Evolutionary conservation across 2,888 invertebrate species (phyloP).

Genomic region (Spilarctia lutea): DNA sequence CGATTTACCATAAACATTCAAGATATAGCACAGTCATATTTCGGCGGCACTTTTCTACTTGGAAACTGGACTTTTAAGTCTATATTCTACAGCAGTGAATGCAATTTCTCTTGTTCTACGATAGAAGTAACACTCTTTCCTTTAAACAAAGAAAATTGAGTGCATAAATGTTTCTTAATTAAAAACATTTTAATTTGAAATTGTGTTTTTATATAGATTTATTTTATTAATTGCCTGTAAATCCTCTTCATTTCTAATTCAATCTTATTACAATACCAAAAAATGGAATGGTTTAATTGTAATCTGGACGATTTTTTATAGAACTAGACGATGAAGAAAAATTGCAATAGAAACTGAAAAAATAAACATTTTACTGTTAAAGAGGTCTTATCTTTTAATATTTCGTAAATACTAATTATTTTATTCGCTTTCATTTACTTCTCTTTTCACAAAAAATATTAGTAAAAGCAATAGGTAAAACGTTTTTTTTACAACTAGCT

Average conservation of each 20-base stretch:
- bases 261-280: not conserved
- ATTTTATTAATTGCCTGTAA: not conserved
- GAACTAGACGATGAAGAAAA: not conserved
- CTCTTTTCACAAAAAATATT: too few relatives aligned
- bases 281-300: not conserved
- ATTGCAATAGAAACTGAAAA: not conserved
- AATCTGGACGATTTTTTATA: not conserved
- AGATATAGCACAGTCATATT: slow-evolving; percentile 42
- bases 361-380: not conserved
- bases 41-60: slow-evolving; percentile 47
- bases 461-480: too few relatives aligned
- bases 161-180: not conserved
- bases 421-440: too few relatives aligned
- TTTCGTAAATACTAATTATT: not conserved
- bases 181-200: not conserved
- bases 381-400: not conserved
- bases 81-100: slow-evolving; percentile 46
- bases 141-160: not conserved
- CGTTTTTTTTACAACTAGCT: too few relatives aligned
- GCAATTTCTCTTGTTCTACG: slow-evolving; percentile 49
- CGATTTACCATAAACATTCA: slow-evolving; percentile 31
- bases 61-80: slow-evolving; percentile 53
- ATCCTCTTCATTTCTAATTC: not conserved
- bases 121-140: slow-evolving; percentile 22
- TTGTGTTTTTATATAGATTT: not conserved